Evolutionary conservation across 2,797 vertebrate genomes (phyloP).

Genomic region (Sciurus vulgaris): DNA sequence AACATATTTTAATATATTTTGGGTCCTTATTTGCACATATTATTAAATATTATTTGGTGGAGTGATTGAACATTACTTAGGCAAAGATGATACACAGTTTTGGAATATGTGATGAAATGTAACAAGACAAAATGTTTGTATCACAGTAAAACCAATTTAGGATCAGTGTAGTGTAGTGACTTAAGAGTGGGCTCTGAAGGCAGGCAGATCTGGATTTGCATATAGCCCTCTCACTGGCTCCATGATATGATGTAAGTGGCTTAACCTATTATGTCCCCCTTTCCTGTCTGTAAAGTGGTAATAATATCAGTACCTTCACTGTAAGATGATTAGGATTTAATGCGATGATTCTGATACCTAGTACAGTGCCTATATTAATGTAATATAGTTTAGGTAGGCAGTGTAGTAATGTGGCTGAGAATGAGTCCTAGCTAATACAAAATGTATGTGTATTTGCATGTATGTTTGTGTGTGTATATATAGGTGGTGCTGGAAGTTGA

Average conservation of each 20-base stretch:
- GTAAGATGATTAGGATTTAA: conserved; percentile 6
- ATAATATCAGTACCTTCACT: neutral
- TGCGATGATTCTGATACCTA: conserved; percentile 8
- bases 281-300: neutral
- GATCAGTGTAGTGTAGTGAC: neutral
- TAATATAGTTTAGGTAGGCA: conserved; percentile 39
- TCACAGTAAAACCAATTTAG: neutral
- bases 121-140: neutral
- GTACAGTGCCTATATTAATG: neutral
- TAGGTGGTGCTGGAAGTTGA: neutral
- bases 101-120: conserved; percentile 39
- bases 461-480: neutral
- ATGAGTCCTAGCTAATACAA: neutral
- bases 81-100: neutral
- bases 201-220: neutral
- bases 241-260: neutral
- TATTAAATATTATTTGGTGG: conserved; percentile 33
- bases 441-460: conserved; percentile 3
- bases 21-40: neutral
- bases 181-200: neutral
- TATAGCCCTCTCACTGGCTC: neutral
- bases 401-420: neutral
- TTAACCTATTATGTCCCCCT: neutral
- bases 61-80: neutral
- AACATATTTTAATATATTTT: conserved; percentile 16